Evolutionary conservation across 2,797 vertebrate species (phyloP).

Genomic region (Pelodytes ibericus): DNA sequence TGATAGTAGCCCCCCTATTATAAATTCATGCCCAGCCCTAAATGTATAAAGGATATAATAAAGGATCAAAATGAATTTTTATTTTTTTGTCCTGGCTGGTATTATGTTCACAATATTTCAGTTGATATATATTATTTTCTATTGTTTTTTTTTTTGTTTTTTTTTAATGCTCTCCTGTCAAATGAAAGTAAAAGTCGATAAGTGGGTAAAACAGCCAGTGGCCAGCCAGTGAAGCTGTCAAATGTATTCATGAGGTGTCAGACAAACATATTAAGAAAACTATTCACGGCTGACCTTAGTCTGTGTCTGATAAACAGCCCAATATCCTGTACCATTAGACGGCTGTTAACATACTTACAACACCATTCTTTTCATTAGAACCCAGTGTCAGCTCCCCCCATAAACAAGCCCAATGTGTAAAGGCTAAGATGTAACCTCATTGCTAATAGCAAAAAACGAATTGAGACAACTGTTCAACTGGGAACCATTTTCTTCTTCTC

Average conservation of each 20-base stretch:
- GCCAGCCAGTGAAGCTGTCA: constrained; percentile 65
- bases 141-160: constrained; percentile 5
- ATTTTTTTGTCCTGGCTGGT: too few relatives aligned
- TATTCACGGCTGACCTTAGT: constrained; percentile 67
- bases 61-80: too few relatives aligned
- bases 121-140: too few relatives aligned
- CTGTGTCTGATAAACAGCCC: constrained; percentile 62
- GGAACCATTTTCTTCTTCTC: constrained; percentile 33
- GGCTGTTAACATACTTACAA: constrained; percentile 62
- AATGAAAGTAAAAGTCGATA: constrained; percentile 63
- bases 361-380: constrained; percentile 60
- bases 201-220: constrained; percentile 59
- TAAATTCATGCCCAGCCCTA: too few relatives aligned
- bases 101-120: too few relatives aligned
- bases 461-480: constrained; percentile 29
- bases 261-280: constrained; percentile 66
- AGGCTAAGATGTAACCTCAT: constrained; percentile 35
- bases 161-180: constrained; percentile 63
- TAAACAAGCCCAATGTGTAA: constrained; percentile 33
- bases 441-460: constrained; percentile 19
- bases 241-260: constrained; percentile 65
- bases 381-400: constrained; percentile 46
- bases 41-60: too few relatives aligned
- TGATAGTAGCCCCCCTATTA: too few relatives aligned
- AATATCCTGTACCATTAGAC: constrained; percentile 64